phyloP scores from a whole-genome alignment of 1,140 invertebrate species.

The Ectropis grisescens region DNA sequence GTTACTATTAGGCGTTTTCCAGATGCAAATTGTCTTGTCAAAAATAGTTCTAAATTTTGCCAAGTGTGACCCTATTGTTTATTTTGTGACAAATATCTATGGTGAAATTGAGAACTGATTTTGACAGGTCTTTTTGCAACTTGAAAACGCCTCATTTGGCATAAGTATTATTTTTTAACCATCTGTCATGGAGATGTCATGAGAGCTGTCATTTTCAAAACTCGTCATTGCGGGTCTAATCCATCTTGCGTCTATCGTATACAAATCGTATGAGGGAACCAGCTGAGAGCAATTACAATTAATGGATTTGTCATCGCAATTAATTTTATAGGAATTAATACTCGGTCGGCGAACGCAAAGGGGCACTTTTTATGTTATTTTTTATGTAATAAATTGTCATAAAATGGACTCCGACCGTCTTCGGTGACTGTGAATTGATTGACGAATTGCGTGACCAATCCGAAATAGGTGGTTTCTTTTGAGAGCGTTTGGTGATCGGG shows the following conservation, averaged over 20 bases:
- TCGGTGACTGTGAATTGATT: conserved; percentile 59
- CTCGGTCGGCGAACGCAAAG: conserved; percentile 50
- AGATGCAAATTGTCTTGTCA: too few species aligned
- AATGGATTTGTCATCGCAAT: conserved; percentile 67
- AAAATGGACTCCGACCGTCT: conserved; percentile 47
- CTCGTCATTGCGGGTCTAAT: not conserved
- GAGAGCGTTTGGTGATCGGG: conserved; percentile 43
- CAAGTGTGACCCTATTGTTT: too few species aligned
- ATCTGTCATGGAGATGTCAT: not conserved
- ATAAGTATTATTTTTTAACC: not conserved
- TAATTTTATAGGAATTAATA: conserved; percentile 66
- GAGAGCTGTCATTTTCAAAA: conserved; percentile 17
- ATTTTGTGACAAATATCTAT: too few species aligned
- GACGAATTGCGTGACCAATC: conserved; percentile 67
- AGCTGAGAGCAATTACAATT: conserved; percentile 54
- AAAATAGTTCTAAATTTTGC: too few species aligned
- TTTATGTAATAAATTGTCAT: conserved; percentile 59
- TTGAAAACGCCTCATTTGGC: too few species aligned
- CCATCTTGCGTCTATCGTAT: too few species aligned
- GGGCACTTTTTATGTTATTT: conserved; percentile 38
- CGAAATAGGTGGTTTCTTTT: conserved; percentile 64
- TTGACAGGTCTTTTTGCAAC: too few species aligned
- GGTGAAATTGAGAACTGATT: too few species aligned
- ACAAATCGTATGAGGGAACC: conserved; percentile 24
- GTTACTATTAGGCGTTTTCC: not conserved